A percentile compares a stretch with the other conserved stretches of the same genome.
phyloP scores from a whole-genome alignment of 2,797 vertebrate genomes.

The Arnoldichthys spilopterus region DNA sequence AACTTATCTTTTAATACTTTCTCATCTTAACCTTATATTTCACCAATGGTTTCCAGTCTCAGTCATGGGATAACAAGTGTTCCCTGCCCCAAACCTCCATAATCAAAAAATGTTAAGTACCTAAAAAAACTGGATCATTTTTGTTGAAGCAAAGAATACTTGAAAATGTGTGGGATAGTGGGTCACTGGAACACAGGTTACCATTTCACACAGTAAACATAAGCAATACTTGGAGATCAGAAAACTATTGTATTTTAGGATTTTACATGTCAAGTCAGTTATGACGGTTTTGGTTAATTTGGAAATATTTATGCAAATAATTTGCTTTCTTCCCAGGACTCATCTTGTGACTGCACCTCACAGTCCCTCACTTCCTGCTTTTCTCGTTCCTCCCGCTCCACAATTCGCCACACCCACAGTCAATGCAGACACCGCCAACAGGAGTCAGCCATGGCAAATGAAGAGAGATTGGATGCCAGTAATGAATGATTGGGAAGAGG shows the following conservation, averaged over 20 bases:
- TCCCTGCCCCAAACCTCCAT: no score
- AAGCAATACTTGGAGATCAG: neutral
- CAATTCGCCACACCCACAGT: slow-evolving; percentile 83
- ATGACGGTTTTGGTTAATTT: neutral
- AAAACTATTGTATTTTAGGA: neutral
- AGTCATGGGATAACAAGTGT: no score
- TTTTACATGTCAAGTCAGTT: neutral
- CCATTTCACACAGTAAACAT: no score
- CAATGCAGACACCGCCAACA: slow-evolving; percentile 89
- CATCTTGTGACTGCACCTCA: slow-evolving; percentile 88
- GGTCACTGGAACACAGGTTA: no score
- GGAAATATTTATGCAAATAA: slow-evolving; percentile 5
- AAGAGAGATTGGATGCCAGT: slow-evolving; percentile 81
- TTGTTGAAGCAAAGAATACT: no score
- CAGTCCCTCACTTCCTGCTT: slow-evolving; percentile 87
- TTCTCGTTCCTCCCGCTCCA: slow-evolving; percentile 82
- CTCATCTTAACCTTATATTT: no score
- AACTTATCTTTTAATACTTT: no score
- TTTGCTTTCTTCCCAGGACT: slow-evolving; percentile 81
- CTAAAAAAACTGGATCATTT: no score
- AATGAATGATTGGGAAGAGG: slow-evolving; percentile 76
- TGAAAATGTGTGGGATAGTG: no score
- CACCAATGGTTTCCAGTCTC: no score
- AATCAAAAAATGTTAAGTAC: no score
- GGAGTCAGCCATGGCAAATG: slow-evolving; percentile 74